These are phyloP conservation scores for Pomatorhinus ruficollis DNA, from an alignment of 2,113 vertebrate genomes.

Conservation along the genomic window DNA sequence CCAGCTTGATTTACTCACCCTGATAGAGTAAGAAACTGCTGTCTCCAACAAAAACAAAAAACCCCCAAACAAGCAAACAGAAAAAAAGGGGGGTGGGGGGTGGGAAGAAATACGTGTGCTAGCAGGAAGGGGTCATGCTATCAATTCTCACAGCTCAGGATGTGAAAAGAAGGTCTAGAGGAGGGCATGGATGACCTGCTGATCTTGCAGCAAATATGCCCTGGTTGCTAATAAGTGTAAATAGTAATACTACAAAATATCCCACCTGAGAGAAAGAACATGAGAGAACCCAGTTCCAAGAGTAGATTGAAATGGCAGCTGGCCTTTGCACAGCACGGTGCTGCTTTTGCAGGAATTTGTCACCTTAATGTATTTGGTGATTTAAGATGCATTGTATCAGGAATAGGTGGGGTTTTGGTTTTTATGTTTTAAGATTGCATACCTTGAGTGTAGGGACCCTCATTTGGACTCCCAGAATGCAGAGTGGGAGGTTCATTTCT, in stretches of 20 bases:
- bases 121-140: not conserved
- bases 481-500: not conserved
- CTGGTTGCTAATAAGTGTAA: not conserved
- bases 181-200: not conserved
- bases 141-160: not conserved
- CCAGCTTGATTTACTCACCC: not conserved
- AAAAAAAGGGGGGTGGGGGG: too few relatives aligned
- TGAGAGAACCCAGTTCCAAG: not conserved
- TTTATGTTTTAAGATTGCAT: not conserved
- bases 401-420: not conserved
- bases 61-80: too few relatives aligned
- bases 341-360: not conserved
- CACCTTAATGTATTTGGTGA: not conserved
- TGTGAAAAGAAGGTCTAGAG: not conserved
- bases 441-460: not conserved
- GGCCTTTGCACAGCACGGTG: not conserved
- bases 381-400: not conserved
- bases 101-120: accelerated
- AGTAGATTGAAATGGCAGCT: not conserved
- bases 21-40: not conserved
- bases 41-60: not conserved
- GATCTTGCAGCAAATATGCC: not conserved
- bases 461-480: not conserved
- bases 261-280: not conserved
- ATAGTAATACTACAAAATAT: not conserved